A percentile compares a stretch with the other conserved stretches of the same genome.
Conservation (phyloP, 2,797 vertebrate genomes). For the Sphenopsis melanotis region DNA sequence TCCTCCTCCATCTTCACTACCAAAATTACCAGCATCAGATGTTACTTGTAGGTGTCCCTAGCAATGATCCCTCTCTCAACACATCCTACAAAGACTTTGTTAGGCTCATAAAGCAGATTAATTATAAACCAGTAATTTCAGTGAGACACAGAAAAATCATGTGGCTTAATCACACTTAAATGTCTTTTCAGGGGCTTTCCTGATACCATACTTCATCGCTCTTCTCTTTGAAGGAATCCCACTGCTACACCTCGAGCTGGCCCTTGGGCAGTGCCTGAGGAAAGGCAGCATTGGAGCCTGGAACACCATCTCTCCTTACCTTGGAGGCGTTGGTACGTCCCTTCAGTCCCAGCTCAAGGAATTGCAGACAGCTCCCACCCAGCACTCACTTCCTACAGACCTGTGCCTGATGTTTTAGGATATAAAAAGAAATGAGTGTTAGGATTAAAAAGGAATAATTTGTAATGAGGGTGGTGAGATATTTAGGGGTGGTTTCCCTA, state of each 20-base stretch:
- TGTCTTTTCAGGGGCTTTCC: conserved; percentile 83
- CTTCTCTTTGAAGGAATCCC: conserved; percentile 88
- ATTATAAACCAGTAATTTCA: background rate
- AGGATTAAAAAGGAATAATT: background rate
- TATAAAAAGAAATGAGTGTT: background rate
- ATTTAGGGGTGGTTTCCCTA: background rate
- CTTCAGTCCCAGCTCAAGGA: background rate
- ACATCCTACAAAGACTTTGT: background rate
- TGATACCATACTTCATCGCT: conserved; percentile 87
- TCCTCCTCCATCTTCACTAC: background rate
- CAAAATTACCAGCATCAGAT: background rate
- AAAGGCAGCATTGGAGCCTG: conserved; percentile 85
- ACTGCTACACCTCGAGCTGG: conserved; percentile 86
- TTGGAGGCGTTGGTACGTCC: conserved; percentile 83
- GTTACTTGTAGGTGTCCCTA: background rate
- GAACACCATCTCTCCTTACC: conserved; percentile 83
- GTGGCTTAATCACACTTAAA: background rate
- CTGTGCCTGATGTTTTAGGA: background rate
- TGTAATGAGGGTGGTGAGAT: background rate
- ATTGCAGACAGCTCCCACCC: background rate
- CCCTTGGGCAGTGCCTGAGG: conserved; percentile 85
- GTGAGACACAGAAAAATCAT: background rate
- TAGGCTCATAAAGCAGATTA: background rate
- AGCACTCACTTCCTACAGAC: background rate
- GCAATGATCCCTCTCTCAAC: background rate